Evolutionary conservation across 1,140 invertebrate genomes (phyloP).

Genomic region (Bombus terrestris): DNA sequence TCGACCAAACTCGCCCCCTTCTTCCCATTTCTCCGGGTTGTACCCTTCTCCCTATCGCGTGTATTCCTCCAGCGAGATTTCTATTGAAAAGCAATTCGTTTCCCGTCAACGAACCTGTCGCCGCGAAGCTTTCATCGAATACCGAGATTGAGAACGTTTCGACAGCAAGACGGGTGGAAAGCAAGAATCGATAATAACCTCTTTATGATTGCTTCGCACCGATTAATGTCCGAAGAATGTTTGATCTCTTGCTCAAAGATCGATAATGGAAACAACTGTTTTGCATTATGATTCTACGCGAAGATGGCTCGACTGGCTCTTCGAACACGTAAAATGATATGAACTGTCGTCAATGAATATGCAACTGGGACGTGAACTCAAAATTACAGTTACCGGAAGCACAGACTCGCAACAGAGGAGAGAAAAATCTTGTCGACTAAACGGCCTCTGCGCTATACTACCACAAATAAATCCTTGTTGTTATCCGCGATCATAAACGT

Average conservation of each 20-base stretch:
- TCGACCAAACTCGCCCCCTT: slow-evolving; percentile 41
- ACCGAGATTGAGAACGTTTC: slow-evolving; percentile 21
- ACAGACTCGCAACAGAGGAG: too few species aligned
- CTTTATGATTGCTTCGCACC: slow-evolving; percentile 51
- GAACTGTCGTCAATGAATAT: too few species aligned
- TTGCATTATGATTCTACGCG: too few species aligned
- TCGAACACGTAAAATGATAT: too few species aligned
- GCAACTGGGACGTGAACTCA: too few species aligned
- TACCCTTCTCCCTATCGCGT: not conserved
- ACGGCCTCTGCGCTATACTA: too few species aligned
- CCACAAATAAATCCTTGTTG: not conserved
- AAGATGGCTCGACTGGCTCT: not conserved
- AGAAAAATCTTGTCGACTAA: too few species aligned
- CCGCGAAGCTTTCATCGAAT: slow-evolving; percentile 53
- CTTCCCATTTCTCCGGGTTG: not conserved
- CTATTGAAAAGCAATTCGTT: slow-evolving; percentile 70
- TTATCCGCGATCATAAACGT: not conserved
- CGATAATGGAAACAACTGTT: not conserved
- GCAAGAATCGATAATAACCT: slow-evolving; percentile 49
- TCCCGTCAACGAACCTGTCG: slow-evolving; percentile 63
- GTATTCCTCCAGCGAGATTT: slow-evolving; percentile 41
- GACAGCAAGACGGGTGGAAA: not conserved
- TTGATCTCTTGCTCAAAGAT: not conserved
- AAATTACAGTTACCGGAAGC: too few species aligned
- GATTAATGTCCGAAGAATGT: slow-evolving; percentile 45